phyloP scores from a whole-genome alignment of 2,888 invertebrate species.

The Piscicola geometra region DNA sequence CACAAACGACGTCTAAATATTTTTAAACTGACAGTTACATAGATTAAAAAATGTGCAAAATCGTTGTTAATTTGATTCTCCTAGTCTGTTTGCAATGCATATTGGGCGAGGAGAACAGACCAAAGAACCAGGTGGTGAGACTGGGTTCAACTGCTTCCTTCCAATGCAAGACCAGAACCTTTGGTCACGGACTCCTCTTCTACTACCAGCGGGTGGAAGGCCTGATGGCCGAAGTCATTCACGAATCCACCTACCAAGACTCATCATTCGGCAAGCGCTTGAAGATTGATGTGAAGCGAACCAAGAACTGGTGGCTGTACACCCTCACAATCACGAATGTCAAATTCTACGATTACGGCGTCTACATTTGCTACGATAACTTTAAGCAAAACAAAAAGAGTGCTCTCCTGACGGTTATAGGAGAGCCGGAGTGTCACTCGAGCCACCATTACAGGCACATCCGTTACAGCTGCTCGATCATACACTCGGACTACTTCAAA shows the following conservation, averaged over 20 bases:
- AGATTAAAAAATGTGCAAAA: neutral
- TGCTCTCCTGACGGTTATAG: conserved; percentile 20
- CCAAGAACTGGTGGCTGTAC: conserved; percentile 12
- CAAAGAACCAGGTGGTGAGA: neutral
- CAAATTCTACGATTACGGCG: conserved; percentile 22
- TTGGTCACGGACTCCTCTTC: conserved; percentile 20
- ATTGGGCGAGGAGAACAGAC: too few relatives aligned
- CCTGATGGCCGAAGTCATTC: neutral
- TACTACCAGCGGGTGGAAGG: conserved; percentile 9
- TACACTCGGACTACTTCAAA: neutral
- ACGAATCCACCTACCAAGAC: conserved; percentile 6
- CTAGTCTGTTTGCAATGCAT: too few relatives aligned
- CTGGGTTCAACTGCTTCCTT: neutral
- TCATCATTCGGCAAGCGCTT: neutral
- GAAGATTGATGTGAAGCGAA: neutral
- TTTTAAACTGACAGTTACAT: neutral
- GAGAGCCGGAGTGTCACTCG: neutral
- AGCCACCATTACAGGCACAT: conserved; percentile 2
- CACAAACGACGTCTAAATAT: neutral
- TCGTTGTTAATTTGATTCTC: neutral
- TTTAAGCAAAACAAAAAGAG: neutral
- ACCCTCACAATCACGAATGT: neutral
- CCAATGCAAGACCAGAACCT: neutral
- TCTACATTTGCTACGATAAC: conserved; percentile 5
- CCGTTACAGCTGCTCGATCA: conserved; percentile 8